Conservation (phyloP, 92 coral and sea anemone species). For the Zoanthus sociatus region DNA sequence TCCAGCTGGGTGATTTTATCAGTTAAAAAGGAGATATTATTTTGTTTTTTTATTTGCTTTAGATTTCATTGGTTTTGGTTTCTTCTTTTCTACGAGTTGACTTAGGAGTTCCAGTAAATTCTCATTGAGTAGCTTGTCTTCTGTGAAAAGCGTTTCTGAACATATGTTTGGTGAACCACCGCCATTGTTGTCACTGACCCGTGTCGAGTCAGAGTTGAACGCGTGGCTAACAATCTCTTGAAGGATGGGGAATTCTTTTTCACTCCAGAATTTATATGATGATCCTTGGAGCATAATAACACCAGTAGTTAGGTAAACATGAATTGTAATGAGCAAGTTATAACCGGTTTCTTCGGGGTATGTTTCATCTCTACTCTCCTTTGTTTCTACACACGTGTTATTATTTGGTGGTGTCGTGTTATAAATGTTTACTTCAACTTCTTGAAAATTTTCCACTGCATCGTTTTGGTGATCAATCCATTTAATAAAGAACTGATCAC, state of each 20-base stretch:
- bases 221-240: not conserved
- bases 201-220: not conserved
- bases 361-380: not conserved
- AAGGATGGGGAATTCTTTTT: constrained; percentile 21
- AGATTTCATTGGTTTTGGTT: no score
- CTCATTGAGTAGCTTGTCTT: no score
- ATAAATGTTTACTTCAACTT: constrained; percentile 2
- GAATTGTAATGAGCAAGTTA: not conserved
- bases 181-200: not conserved
- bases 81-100: no score
- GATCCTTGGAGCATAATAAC: constrained; percentile 15
- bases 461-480: constrained; percentile 10
- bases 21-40: not conserved
- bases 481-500: not conserved
- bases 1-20: constrained; percentile 39
- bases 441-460: not conserved
- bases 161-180: no score
- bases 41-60: no score
- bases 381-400: not conserved
- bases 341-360: not conserved
- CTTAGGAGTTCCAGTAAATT: no score
- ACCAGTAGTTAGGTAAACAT: constrained; percentile 19
- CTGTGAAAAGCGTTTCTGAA: no score
- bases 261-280: constrained; percentile 13
- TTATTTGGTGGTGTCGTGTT: not conserved